Evolutionary conservation across 2,797 vertebrate genomes (phyloP).

Genomic region (Darevskia mixta): DNA sequence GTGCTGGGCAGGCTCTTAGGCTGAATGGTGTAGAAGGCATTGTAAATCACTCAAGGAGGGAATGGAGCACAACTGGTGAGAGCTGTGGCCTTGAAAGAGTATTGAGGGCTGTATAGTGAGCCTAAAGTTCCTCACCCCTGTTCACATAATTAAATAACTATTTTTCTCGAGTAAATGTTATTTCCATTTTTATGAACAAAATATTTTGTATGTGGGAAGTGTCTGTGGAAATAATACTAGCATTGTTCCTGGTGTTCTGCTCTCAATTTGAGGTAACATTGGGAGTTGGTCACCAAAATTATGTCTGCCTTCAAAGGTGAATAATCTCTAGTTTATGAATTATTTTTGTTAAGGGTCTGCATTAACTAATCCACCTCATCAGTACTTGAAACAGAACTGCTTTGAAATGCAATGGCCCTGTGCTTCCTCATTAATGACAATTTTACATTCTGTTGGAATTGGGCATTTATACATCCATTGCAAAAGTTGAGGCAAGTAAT

Average conservation of each 20-base stretch:
- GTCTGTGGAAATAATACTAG: not conserved
- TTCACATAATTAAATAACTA: not conserved
- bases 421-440: conserved; percentile 43
- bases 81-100: too few relatives aligned
- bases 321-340: conserved; percentile 2
- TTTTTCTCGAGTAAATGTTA: not conserved
- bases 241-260: not conserved
- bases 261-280: not conserved
- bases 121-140: too few relatives aligned
- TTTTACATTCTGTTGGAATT: conserved; percentile 43
- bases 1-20: not conserved
- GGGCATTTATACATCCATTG: conserved; percentile 50
- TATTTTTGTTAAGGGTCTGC: conserved; percentile 13
- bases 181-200: not conserved
- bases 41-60: not conserved
- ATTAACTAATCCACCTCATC: conserved; percentile 23
- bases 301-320: not conserved
- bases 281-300: not conserved
- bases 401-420: conserved; percentile 31
- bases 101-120: too few relatives aligned
- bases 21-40: not conserved
- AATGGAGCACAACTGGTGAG: too few relatives aligned
- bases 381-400: not conserved
- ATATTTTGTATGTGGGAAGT: not conserved
- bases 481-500: conserved; percentile 57